Conservation (phyloP, 1,140 invertebrate genomes). For the Epicauta chinensis region DNA sequence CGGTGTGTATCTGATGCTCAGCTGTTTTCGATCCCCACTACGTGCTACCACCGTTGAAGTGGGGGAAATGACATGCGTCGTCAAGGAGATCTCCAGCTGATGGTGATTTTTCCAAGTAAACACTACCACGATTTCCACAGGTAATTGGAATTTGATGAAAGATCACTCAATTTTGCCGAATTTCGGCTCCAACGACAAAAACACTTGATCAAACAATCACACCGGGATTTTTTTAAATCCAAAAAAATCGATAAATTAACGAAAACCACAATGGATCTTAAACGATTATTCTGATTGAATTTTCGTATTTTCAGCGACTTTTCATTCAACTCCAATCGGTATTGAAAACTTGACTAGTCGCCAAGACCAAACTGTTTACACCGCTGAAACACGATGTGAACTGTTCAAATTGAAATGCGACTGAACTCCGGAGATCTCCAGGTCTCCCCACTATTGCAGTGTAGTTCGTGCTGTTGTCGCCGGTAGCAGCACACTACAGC, state of each 20-base stretch:
- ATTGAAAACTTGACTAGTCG: too few species aligned
- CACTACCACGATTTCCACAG: slow-evolving; percentile 1
- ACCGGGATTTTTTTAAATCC: too few species aligned
- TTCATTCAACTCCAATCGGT: too few species aligned
- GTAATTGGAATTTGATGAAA: too few species aligned
- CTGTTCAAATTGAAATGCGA: neutral
- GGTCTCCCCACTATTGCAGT: neutral
- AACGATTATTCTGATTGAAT: too few species aligned
- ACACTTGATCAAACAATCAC: too few species aligned
- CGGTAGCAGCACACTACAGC: slow-evolving; percentile 6
- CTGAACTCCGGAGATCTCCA: neutral
- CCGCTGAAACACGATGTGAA: neutral
- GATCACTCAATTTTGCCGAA: too few species aligned
- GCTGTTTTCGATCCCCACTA: slow-evolving; percentile 32
- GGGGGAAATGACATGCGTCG: slow-evolving; percentile 26
- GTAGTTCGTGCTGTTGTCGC: neutral
- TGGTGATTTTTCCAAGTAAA: neutral
- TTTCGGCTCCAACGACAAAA: too few species aligned
- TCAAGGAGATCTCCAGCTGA: slow-evolving; percentile 22
- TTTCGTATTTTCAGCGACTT: too few species aligned
- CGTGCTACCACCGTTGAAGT: neutral
- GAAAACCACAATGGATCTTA: too few species aligned
- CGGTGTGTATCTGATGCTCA: slow-evolving; percentile 38
- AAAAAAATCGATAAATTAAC: too few species aligned
- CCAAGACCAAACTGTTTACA: neutral